phyloP scores from a whole-genome alignment of 2,888 invertebrate genomes.

The Stenotaenia linearis region DNA sequence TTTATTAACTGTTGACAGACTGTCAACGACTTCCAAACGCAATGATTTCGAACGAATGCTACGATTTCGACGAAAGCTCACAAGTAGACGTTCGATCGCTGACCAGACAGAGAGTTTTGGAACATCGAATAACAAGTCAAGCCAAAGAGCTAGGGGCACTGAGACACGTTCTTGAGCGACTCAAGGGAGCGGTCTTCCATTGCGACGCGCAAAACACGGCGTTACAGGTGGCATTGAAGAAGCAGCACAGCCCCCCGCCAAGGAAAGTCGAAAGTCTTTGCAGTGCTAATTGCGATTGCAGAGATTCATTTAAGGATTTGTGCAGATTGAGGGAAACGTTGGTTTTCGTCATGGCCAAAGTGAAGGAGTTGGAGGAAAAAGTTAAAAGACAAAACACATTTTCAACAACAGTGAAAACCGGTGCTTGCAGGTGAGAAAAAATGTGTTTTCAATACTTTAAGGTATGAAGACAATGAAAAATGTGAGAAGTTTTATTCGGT shows the following conservation, averaged over 20 bases:
- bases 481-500: no score
- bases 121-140: neutral
- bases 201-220: neutral
- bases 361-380: neutral
- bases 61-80: neutral
- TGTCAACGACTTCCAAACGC: neutral
- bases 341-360: neutral
- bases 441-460: neutral
- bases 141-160: neutral
- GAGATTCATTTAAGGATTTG: neutral
- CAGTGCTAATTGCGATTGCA: neutral
- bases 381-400: neutral
- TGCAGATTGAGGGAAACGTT: neutral
- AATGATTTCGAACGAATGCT: neutral
- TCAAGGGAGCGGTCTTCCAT: neutral
- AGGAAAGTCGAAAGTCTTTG: neutral
- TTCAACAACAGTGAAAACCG: neutral
- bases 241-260: neutral
- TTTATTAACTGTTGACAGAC: neutral
- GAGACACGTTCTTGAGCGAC: neutral
- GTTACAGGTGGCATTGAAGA: neutral
- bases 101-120: neutral
- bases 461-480: no score
- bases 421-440: neutral
- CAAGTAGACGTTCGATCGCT: neutral